Evolutionary conservation across 1,140 invertebrate genomes (phyloP).

Genomic region (Drosophila sucinea): DNA sequence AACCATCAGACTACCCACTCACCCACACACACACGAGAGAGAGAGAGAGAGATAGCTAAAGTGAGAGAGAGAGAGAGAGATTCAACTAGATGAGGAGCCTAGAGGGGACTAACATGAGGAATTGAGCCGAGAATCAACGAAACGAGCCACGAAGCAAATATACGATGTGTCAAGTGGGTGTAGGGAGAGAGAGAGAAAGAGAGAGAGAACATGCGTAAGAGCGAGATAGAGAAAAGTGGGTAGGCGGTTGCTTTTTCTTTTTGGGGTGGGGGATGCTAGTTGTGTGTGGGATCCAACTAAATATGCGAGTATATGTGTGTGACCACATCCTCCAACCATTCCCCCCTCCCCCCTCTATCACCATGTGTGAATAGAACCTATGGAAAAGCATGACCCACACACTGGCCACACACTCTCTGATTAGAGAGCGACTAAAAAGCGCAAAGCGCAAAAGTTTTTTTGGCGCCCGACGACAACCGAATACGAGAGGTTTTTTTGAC

Average conservation of each 20-base stretch:
- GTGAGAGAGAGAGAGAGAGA: neutral
- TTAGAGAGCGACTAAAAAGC: conserved; percentile 66
- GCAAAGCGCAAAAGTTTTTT: conserved; percentile 48
- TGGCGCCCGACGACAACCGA: conserved; percentile 38
- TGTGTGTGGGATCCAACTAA: conserved; percentile 35
- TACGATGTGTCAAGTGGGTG: conserved; percentile 32
- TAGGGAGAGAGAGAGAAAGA: conserved; percentile 2
- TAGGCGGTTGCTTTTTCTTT: neutral
- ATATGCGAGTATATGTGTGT: conserved; percentile 3
- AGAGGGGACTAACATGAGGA: conserved; percentile 11
- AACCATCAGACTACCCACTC: neutral
- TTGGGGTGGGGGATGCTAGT: conserved; percentile 23
- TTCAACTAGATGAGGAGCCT: neutral
- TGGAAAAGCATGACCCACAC: conserved; percentile 17
- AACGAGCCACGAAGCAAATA: conserved; percentile 49
- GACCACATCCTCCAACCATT: neutral
- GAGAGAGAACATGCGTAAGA: conserved; percentile 15
- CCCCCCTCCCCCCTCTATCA: neutral
- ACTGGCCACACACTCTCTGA: conserved; percentile 24
- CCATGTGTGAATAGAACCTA: conserved; percentile 43
- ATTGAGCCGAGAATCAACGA: conserved; percentile 21
- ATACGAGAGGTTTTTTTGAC: conserved; percentile 19
- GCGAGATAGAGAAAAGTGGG: conserved; percentile 8
- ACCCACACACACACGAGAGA: conserved; percentile 19
- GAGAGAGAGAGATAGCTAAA: neutral